Evolutionary conservation across 37 sponge, comb jelly and placozoan species (phyloP), one percentile per base, ranked within the genome.

Genomic region (Beroe forskalii): DNA sequence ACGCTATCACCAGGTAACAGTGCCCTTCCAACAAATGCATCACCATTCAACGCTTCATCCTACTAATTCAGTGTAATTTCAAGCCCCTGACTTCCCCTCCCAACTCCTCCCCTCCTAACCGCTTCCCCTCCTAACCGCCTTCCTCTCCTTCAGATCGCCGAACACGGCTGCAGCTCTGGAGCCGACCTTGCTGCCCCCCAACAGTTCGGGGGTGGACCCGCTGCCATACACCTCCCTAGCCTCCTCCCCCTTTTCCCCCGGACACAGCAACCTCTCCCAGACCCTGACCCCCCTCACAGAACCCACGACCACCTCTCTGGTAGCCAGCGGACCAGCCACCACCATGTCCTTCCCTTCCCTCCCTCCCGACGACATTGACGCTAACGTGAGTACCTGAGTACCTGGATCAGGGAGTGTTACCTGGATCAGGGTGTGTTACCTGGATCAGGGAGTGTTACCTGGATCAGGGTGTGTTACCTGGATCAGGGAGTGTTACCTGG

Each of bases 221-320:
- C 75, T 8, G 39, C 75, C 23, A n/a, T 80, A 41, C 86, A 80
- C 20, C 55, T n/a, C n/a, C 75, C 31, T 20, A 72, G 75, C 75
- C 31, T 36, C 39, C 75, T 27, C 66, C 14, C 55, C 86, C 30
- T 80, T 80, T 48, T 80, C 86, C 0, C 86, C 86, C 37, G 12
- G 55, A 6, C 86, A 80, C 55, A 80, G 55, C 86, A 80, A 80
- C 48, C 86, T 80, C 48, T 22, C 86, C n/a, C 86, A 44, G 55
- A 80, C 86, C 0, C 55, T 80, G 17, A 80, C 86, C 23, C 86
- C 86, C 3, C 86, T 80, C 25, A 80, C 55, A 44, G 86, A 80
- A 69, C 36, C 72, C 9, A 69, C 72, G 1, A 69, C 72, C 38
- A 14, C 32, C 14, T 69, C 72, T 3, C 38, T 32, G 72, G 72